Conservation (phyloP, 2,888 invertebrate species). For the Melinaea marsaeus region DNA sequence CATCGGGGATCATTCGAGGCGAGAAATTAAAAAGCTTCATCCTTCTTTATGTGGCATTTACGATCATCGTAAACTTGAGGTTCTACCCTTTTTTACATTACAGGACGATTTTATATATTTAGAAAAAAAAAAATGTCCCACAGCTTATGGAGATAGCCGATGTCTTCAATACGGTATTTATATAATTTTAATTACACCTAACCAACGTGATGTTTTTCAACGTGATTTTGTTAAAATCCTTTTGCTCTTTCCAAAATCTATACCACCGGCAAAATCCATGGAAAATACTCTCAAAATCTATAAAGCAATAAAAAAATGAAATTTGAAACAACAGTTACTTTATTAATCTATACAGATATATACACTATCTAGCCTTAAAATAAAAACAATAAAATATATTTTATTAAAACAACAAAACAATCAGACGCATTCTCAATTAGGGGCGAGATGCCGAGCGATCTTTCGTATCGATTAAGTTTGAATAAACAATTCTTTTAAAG, state of each 20-base stretch:
- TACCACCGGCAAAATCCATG: too few relatives aligned
- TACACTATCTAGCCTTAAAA: too few relatives aligned
- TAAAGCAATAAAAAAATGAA: too few relatives aligned
- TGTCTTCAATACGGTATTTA: constrained; percentile 15
- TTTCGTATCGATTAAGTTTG: constrained; percentile 68
- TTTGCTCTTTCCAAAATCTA: too few relatives aligned
- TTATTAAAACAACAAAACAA: constrained; percentile 7
- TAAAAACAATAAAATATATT: not conserved
- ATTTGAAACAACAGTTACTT: too few relatives aligned
- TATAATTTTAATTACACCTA: constrained; percentile 11
- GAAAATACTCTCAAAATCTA: too few relatives aligned
- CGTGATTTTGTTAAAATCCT: too few relatives aligned
- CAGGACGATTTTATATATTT: constrained; percentile 41
- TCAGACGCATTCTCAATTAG: constrained; percentile 14
- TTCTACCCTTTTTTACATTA: constrained; percentile 62
- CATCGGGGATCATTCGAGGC: constrained; percentile 44
- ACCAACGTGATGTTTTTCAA: too few relatives aligned
- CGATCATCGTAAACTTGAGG: constrained; percentile 65
- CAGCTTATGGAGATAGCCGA: constrained; percentile 26
- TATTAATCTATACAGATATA: too few relatives aligned
- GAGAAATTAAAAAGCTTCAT: constrained; percentile 74
- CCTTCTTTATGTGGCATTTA: constrained; percentile 76
- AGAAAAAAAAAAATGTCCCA: constrained; percentile 31
- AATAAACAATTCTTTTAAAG: constrained; percentile 69
- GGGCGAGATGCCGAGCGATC: constrained; percentile 58